Evolutionary conservation across 2,797 vertebrate genomes (phyloP), one percentile per base, ranked within the genome.

Genomic region (Naso thynnoides): DNA sequence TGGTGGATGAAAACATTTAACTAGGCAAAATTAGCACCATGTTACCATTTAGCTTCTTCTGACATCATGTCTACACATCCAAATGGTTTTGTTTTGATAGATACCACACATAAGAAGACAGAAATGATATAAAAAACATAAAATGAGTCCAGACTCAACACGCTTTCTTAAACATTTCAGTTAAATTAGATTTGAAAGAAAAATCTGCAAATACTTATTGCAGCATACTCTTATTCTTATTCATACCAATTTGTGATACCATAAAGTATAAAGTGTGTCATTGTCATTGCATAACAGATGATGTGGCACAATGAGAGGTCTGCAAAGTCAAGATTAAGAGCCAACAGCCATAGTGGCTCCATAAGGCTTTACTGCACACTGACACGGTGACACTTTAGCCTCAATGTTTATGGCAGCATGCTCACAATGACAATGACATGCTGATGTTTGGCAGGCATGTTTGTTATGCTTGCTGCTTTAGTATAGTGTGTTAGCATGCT

Each of bases 51-150:
- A 23, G 18, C 69, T 72, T 58, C 69, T 75, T 50, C 71, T 89
- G 81, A 86, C 75, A 72, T 85, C 72, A 76, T 82, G 78, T 83
- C 77, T 83, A 61, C 62, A 78, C 16, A 45, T 64, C 70, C 45
- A 72, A 79, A 48, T 75, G 53, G 50, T 82, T 88, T 81, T n/a
- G 5, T 18, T 79, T 80, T 76, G 61, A 82, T 68, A 48, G 60
- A 77, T 55, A 63, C 53, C 44, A 78, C 48, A 68, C 53, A 70
- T 58, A 39, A 63, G 26, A 80, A 62, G 26, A 76, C 75, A 39
- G 33, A 55, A 63, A 79, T 0, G 14, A 76, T 70, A 66, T 39
- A 36, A 47, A 33, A 79, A 67, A 73, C 45, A 39, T 61, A 64
- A 72, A 83, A 60, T 0, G 3, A 58, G 15, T 59, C 45, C 62